These are phyloP conservation scores for Rhabdornis inornatus DNA, from an alignment of 2,113 vertebrate species.

Conservation along the genomic window DNA sequence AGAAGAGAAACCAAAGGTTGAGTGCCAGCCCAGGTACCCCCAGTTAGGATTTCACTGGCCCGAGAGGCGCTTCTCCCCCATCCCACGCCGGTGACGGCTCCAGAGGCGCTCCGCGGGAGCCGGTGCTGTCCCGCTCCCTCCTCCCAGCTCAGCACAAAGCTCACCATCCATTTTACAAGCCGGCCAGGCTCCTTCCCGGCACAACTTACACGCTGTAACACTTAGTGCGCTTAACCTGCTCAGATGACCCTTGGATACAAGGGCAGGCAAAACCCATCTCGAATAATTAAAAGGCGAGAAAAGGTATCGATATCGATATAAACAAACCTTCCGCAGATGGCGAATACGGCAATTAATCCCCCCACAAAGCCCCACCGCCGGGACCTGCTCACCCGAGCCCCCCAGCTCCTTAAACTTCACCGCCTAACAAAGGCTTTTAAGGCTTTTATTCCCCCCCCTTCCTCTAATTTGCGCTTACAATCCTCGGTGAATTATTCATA, in stretches of 20 bases:
- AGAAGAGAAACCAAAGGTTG: background rate
- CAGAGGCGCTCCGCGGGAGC: background rate
- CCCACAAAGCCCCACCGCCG: background rate
- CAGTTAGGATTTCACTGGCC: rapidly evolving
- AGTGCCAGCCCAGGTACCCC: background rate
- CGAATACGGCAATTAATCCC: slow-evolving; percentile 49
- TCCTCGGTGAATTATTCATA: slow-evolving; percentile 43
- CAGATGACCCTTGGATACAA: background rate
- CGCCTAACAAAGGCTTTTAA: slow-evolving; percentile 26
- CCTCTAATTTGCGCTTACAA: slow-evolving; percentile 1
- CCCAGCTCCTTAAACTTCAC: slow-evolving; percentile 23
- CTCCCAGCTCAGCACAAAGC: slow-evolving; percentile 12
- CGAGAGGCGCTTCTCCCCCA: background rate
- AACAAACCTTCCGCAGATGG: slow-evolving; percentile 38
- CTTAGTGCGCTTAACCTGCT: background rate
- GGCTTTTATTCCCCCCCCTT: background rate
- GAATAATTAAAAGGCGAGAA: background rate
- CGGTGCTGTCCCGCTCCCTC: background rate
- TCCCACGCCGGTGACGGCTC: background rate
- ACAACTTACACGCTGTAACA: background rate
- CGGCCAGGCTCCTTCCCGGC: background rate
- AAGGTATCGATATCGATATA: background rate
- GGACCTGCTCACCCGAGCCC: background rate
- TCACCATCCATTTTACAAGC: slow-evolving; percentile 22
- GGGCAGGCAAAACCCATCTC: background rate